These are phyloP conservation scores for Meriones unguiculatus DNA, from an alignment of 2,113 vertebrate species.

Conservation along the genomic window DNA sequence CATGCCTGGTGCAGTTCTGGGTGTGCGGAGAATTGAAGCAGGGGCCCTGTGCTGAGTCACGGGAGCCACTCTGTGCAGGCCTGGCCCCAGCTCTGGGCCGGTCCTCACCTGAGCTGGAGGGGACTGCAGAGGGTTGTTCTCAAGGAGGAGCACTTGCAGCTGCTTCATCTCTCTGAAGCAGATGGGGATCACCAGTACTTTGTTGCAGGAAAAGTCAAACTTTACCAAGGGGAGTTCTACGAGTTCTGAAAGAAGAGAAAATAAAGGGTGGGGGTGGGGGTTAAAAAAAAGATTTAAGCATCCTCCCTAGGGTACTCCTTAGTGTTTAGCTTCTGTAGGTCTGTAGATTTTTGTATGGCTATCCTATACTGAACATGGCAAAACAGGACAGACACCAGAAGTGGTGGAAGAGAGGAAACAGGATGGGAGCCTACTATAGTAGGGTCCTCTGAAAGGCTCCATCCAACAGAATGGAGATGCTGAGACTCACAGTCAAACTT, in stretches of 20 bases:
- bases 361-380: no score
- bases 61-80: accelerated
- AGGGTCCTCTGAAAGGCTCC: no score
- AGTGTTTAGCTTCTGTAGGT: no score
- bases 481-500: no score
- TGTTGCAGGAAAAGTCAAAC: slow-evolving; percentile 98
- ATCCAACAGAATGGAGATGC: no score
- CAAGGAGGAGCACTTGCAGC: slow-evolving; percentile 94
- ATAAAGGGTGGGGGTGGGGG: not conserved
- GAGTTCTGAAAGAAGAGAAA: slow-evolving; percentile 89
- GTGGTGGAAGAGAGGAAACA: no score
- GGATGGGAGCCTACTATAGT: no score
- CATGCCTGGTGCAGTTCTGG: not conserved
- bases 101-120: slow-evolving; percentile 96
- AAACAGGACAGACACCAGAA: no score
- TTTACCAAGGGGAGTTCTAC: slow-evolving; percentile 96
- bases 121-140: slow-evolving; percentile 97
- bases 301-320: no score
- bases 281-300: no score
- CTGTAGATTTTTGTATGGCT: no score
- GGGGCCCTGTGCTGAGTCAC: not conserved
- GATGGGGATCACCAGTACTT: slow-evolving; percentile 95
- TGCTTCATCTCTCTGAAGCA: slow-evolving; percentile 96
- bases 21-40: not conserved
- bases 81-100: not conserved